Evolutionary conservation across 1,140 invertebrate genomes (phyloP), one percentile per base, ranked within the genome.

Genomic region (Drosophila ironensis): DNA sequence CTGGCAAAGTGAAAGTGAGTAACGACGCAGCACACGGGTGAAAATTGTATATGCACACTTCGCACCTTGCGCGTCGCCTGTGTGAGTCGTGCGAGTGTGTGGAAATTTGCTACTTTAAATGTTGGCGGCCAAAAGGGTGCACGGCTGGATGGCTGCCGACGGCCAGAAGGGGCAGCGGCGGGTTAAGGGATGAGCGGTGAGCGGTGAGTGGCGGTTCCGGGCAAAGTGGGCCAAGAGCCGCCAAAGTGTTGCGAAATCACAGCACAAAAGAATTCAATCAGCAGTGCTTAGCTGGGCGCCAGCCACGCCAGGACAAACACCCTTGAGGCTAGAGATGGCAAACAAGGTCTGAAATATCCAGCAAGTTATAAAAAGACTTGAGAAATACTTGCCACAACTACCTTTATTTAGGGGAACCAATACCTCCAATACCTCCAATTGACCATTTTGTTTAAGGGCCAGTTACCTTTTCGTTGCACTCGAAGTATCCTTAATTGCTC

Each of bases 251-350:
- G 74, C 63, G 54, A 82, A 82, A 82, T 82, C 78, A 84, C 73
- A 84, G 68, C 78, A 84, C 78, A 82, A 82, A 82, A 78, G 73
- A 82, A 84, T 82, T 82, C 78, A 82, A 82, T 82, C 78, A 84
- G 78, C 77, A 73, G 80, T 84, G 73, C 78, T 82, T 82, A 84
- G 78, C 78, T 77, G 73, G 53, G 71, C 53, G 69, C 54, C 63
- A 41, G 52, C 27, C 56, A 59, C 46, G 51, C 60, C 52, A 47
- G 51, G 24, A 16, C 17, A 47, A 17, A 37, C 5, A 6, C 7
- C 1, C 33, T 35, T 14, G 4, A 2, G 7, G 2, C 7, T 37
- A 37, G 33, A 37, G 33, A 37, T 37, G 33, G 8, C 30, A 33
- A 33, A 33, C n/a, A n/a, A n/a, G n/a, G n/a, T n/a, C n/a, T 22